A percentile compares a stretch with the other conserved stretches of the same genome.
phyloP scores from a whole-genome alignment of 2,797 vertebrate genomes.

The Poeciliopsis presidionis region DNA sequence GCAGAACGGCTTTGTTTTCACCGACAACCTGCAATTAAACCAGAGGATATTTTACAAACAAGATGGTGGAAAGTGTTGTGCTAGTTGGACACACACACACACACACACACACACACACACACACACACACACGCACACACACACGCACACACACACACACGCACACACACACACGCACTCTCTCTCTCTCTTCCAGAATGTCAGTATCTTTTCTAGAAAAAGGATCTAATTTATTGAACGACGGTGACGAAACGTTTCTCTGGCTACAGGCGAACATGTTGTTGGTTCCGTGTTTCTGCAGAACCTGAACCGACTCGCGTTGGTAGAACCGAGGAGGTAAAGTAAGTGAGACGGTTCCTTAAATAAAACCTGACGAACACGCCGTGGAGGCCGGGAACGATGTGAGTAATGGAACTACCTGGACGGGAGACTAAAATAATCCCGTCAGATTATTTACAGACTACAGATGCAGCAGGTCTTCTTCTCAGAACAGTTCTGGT shows the following conservation, averaged over 20 bases:
- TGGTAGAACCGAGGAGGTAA: constrained; percentile 33
- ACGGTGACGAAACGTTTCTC: constrained; percentile 36
- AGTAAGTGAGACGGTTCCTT: constrained; percentile 38
- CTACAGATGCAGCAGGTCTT: constrained; percentile 65
- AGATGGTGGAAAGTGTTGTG: constrained; percentile 26
- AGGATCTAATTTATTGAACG: constrained; percentile 19
- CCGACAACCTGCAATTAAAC: constrained; percentile 34
- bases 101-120: not conserved
- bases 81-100: constrained; percentile 40
- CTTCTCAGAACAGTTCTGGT: constrained; percentile 61
- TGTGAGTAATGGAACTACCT: constrained; percentile 54
- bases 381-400: constrained; percentile 50
- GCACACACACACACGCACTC: too few relatives aligned
- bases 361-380: constrained; percentile 42
- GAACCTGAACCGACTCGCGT: constrained; percentile 21
- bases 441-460: constrained; percentile 56
- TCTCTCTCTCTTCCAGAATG: constrained; percentile 25
- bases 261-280: constrained; percentile 19
- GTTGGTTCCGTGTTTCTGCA: constrained; percentile 24
- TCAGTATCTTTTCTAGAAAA: constrained; percentile 36
- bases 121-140: constrained; percentile 4
- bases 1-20: constrained; percentile 33
- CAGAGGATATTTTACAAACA: constrained; percentile 31
- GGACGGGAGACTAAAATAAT: constrained; percentile 41
- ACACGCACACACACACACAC: not conserved